Base-by-base conservation (phyloP, 2,113 vertebrate species). In the Pheucticus melanocephalus region DNA sequence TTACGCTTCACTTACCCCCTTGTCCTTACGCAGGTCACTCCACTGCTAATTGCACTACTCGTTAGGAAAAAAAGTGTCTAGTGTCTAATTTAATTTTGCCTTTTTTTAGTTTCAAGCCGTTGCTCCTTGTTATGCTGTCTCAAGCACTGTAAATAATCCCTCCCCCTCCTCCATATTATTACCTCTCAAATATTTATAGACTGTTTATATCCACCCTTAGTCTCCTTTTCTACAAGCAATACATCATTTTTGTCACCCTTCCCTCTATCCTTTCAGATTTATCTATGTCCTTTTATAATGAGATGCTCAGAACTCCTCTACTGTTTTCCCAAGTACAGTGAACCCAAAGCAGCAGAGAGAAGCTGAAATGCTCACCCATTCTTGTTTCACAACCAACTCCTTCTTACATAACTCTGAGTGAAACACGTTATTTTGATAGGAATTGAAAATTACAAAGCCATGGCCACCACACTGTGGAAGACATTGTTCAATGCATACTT, bases 111-210 rank as follows among this genome's bases (percentile, higher is more conserved):
- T 97, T 95, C 96, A 97, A 98, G 97, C 94, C 94, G 94, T 93
- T 96, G 95, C 96, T 97, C 87, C 92, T 97, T 97, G 97, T 97
- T 97, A 98, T 97, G 95, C 96, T 96, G 96, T 96, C 94, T 96
- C 97, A 86, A 69, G 73, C 78, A 96, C 93, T 97, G 95, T 98
- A 98, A 98, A 98, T 98, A 98, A 98, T 95, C 93, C 81, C 97
- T 97, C 96, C 95, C 91, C 97, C 97, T 95, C 96, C 93, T 95
- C 90, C 97, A 84, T 95, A 98, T 97, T 97, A 98, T 97, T 98
- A 97, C 97, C 97, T 96, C 95, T 98, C 97, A 98, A 97, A 98
- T 98, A 98, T 98, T 98, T 98, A 98, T 98, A 98, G 97, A 98
- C 97, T 96, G 96, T 98, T 98, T 97, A 98, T 97, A 97, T 94